Conservation (phyloP, 2,113 vertebrate species). For the Urocolius indicus region DNA sequence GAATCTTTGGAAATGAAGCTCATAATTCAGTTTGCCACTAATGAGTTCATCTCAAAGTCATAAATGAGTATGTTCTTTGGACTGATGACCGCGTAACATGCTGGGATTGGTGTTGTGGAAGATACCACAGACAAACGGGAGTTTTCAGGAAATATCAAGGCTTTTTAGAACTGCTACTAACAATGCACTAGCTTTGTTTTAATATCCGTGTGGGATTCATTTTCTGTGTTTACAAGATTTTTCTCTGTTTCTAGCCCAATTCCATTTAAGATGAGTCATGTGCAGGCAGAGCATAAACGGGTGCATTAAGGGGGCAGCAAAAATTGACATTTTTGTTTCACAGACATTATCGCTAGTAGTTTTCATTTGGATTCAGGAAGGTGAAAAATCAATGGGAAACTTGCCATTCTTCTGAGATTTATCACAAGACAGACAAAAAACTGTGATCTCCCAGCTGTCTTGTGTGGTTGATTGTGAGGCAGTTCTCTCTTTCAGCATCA, state of each 20-base stretch:
- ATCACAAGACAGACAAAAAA: background rate
- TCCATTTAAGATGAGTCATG: background rate
- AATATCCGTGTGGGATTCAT: conserved; percentile 16
- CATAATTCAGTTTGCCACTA: background rate
- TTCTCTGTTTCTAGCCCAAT: conserved; percentile 1
- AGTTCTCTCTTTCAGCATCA: background rate
- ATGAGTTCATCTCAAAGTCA: background rate
- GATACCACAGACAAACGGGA: conserved; percentile 11
- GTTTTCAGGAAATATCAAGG: conserved; percentile 30
- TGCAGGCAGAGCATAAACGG: background rate
- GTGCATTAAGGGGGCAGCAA: background rate
- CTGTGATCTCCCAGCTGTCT: background rate
- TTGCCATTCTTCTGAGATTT: background rate
- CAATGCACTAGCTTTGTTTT: conserved; percentile 30
- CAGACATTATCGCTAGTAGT: background rate
- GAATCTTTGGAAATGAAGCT: background rate
- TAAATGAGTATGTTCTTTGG: background rate
- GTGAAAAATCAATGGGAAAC: background rate
- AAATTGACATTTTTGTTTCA: background rate
- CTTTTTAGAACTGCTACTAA: background rate
- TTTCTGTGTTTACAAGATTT: conserved; percentile 32
- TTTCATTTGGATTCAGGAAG: background rate
- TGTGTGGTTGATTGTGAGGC: background rate
- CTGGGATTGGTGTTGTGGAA: background rate
- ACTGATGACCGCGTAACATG: background rate